Percentiles rank a stretch among this genome's conserved stretches.
Evolutionary conservation across 2,797 vertebrate genomes (phyloP).

Genomic region (Phrynocephalus vlangalii): DNA sequence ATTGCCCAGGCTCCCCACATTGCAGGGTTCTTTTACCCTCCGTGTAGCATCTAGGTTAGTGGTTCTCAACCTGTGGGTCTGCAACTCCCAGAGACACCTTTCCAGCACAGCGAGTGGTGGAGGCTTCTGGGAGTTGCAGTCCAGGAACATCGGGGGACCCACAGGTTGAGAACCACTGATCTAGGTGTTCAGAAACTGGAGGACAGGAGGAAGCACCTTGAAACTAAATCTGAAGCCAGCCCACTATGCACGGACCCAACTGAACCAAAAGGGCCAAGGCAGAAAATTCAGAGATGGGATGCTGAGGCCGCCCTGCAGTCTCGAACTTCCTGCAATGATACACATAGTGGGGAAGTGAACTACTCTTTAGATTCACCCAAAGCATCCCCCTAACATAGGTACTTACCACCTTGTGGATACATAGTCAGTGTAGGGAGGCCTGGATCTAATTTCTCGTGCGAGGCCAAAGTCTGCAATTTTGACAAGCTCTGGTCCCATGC

Average conservation of each 20-base stretch:
- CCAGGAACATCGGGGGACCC: no score
- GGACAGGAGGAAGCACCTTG: no score
- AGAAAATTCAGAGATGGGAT: not conserved
- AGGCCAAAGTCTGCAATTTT: constrained; percentile 87
- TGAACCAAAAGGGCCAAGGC: not conserved
- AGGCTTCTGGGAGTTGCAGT: no score
- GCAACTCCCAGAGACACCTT: no score
- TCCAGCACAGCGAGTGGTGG: no score
- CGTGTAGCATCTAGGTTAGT: not conserved
- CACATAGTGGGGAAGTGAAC: not conserved
- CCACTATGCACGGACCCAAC: not conserved
- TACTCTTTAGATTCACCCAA: not conserved
- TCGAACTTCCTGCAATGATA: not conserved
- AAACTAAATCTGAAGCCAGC: not conserved
- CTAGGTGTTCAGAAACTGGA: not conserved
- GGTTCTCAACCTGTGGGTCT: no score
- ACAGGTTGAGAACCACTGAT: no score
- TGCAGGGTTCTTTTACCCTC: not conserved
- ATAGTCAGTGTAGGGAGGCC: constrained; percentile 85
- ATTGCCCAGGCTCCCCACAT: no score
- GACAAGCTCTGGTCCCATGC: constrained; percentile 86
- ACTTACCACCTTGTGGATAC: constrained; percentile 85
- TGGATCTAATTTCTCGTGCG: constrained; percentile 84
- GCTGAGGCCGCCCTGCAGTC: not conserved
- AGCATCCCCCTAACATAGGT: not conserved